phyloP scores from a whole-genome alignment of 2,113 vertebrate genomes.

The Muntiacus muntjak region DNA sequence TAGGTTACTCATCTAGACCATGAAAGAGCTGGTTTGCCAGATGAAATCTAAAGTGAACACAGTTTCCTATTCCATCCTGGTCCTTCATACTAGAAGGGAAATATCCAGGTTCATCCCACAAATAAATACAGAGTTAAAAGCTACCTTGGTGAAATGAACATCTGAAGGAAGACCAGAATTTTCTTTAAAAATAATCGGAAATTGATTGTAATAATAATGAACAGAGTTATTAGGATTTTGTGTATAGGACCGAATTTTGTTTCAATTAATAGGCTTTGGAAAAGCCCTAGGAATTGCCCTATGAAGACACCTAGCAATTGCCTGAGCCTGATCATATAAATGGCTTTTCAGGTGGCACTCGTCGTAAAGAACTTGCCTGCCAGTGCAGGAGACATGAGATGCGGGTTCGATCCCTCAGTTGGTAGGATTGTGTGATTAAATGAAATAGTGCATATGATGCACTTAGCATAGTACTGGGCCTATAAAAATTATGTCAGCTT shows the following conservation, averaged over 20 bases:
- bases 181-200: neutral
- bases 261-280: neutral
- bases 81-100: neutral
- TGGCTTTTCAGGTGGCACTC: neutral
- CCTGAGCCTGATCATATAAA: neutral
- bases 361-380: neutral
- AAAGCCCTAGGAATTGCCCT: neutral
- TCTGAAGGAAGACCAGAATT: neutral
- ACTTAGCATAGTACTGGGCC: neutral
- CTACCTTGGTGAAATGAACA: neutral
- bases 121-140: neutral
- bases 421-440: neutral
- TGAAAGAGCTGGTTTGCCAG: neutral
- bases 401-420: neutral
- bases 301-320: neutral
- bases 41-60: neutral
- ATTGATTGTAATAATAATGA: neutral
- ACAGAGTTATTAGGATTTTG: neutral
- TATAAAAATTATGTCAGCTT: neutral
- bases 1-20: neutral
- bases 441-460: neutral
- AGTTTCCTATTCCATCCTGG: neutral
- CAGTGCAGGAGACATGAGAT: neutral
- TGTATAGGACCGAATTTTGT: neutral
- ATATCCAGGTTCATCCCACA: neutral